Evolutionary conservation across 2,797 vertebrate species (phyloP), one percentile per base, ranked within the genome.

Genomic region (Echeneis naucrates): DNA sequence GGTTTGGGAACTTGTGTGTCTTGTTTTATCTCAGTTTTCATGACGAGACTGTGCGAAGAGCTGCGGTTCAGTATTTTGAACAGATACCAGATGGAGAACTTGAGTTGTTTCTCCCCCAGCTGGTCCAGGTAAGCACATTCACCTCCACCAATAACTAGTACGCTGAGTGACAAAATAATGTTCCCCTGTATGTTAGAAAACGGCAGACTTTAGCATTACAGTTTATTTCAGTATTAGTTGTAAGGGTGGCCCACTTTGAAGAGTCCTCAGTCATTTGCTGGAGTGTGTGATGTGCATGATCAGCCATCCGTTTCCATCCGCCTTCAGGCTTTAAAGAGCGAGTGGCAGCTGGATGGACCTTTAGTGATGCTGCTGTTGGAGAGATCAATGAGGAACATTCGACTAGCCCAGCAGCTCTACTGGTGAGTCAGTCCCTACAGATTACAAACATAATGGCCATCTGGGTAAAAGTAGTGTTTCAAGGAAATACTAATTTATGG

Each of bases 11-110:
- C n/a, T 51, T 58, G 10, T 1, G 5, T 50, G 74, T 89, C 23
- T 64, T 82, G n/a, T n/a, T n/a, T n/a, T n/a, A n/a, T n/a, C n/a
- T 63, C 86, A 98, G 97, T 87, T 96, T 98, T 87, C 93, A 94
- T 76, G 97, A 97, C 90, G 94, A 94, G 90, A 92, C 94, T 4
- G 95, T 98, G 78, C 93, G 95, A 27, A 71, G 64, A 56, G 82
- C 87, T 59, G 95, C 96, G 0, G 93, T 96, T 56, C 90, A 93
- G 8, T 93, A 95, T 82, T 94, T 97, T 82, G 88, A 93, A 78
- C 92, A 89, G 62, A 89, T 96, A 45, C 86, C 91, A 11, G 95
- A 95, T 80, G 94, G 93, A 73, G 95, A 96, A 65, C 84, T 98
- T 3, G 91, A 97, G 59, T 84, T 93, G 33, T 96, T 92, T 80